Evolutionary conservation across 64 coral and sea anemone species (phyloP).

Genomic region (Stylophora pistillata): DNA sequence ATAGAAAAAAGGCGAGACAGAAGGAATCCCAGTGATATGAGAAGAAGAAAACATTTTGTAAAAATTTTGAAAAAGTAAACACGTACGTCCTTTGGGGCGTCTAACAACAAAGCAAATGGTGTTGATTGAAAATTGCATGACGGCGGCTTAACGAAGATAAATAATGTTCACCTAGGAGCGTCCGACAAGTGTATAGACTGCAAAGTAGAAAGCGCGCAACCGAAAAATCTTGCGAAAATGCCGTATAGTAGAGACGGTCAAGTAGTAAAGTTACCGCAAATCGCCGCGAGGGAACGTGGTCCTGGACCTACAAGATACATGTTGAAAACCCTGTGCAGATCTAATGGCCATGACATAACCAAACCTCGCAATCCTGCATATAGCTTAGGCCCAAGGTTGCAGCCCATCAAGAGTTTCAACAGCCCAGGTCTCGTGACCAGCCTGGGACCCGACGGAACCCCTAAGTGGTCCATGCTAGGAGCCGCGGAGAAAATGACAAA

Average conservation of each 20-base stretch:
- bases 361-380: slow-evolving; percentile 62
- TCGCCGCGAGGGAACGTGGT: slow-evolving; percentile 63
- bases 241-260: slow-evolving; percentile 45
- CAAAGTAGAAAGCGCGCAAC: neutral
- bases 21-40: no score
- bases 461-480: slow-evolving; percentile 67
- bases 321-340: slow-evolving; percentile 39
- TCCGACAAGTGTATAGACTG: neutral
- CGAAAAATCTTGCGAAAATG: slow-evolving; percentile 23
- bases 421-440: slow-evolving; percentile 71
- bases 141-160: neutral
- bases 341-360: slow-evolving; percentile 42
- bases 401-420: slow-evolving; percentile 52
- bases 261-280: slow-evolving; percentile 49
- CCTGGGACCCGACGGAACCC: slow-evolving; percentile 52
- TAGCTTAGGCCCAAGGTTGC: slow-evolving; percentile 38
- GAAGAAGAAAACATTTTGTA: no score
- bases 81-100: neutral
- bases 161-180: neutral
- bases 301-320: slow-evolving; percentile 64
- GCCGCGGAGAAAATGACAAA: slow-evolving; percentile 42
- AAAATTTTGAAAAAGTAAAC: neutral
- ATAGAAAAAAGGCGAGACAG: no score
- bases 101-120: neutral
- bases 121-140: neutral